Percentiles rank a stretch among this genome's conserved stretches.
phyloP scores from a whole-genome alignment of 1,140 invertebrate species.

The Schlechtendalia chinensis region DNA sequence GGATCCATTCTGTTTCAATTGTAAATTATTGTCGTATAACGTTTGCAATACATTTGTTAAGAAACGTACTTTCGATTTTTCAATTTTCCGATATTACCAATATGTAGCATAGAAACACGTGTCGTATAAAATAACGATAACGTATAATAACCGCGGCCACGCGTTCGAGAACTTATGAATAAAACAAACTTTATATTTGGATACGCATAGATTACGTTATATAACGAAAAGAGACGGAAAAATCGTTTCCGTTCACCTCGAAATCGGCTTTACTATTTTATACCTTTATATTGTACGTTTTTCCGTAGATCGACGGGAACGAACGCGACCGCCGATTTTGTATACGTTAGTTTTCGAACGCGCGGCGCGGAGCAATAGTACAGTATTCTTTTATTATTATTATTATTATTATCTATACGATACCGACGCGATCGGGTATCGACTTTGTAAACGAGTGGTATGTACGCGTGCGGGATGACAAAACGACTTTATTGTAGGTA shows the following conservation, averaged over 20 bases:
- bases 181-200: no score
- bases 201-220: no score
- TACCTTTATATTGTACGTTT: background rate
- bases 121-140: no score
- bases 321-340: background rate
- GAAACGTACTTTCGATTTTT: no score
- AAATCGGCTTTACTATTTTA: background rate
- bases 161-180: no score
- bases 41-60: no score
- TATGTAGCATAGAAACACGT: no score
- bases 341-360: background rate
- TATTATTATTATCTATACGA: background rate
- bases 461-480: constrained; percentile 43
- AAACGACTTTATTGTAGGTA: constrained; percentile 13
- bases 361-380: background rate
- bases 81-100: no score
- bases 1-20: no score
- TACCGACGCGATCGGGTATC: constrained; percentile 9
- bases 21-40: no score
- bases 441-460: constrained; percentile 37
- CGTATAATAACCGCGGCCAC: no score
- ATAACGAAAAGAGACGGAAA: background rate
- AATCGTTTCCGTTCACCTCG: background rate
- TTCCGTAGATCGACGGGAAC: background rate
- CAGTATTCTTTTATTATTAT: no score